phyloP scores from a whole-genome alignment of 2,888 invertebrate genomes.

The Agonopterix arenella region DNA sequence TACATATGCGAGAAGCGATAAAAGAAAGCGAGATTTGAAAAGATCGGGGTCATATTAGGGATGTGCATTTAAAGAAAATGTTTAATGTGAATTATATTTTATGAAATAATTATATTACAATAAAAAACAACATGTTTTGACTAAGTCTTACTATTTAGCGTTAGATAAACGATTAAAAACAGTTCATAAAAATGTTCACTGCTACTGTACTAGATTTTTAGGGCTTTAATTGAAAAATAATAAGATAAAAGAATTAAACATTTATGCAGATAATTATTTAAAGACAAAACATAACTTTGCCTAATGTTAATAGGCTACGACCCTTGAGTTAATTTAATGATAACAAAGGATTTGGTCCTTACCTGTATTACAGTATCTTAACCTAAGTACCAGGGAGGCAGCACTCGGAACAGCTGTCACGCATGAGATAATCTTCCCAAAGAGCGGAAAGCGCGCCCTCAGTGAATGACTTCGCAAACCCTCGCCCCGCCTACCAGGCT shows the following conservation, averaged over 20 bases:
- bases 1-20: conserved; percentile 64
- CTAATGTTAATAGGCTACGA: neutral
- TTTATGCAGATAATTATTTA: neutral
- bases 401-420: conserved; percentile 58
- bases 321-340: conserved; percentile 4
- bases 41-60: conserved; percentile 41
- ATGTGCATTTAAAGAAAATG: conserved; percentile 19
- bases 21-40: conserved; percentile 48
- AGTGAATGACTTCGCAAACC: conserved; percentile 34
- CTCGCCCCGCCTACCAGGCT: conserved; percentile 50
- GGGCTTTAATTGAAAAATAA: too few species aligned
- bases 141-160: too few species aligned
- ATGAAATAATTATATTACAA: too few species aligned
- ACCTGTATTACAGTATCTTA: conserved; percentile 17
- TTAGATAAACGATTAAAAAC: too few species aligned
- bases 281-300: neutral
- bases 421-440: conserved; percentile 61
- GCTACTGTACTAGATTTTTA: too few species aligned
- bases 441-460: conserved; percentile 44
- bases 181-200: too few species aligned
- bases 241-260: too few species aligned
- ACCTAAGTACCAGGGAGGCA: conserved; percentile 38
- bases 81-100: conserved; percentile 1
- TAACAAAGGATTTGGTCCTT: conserved; percentile 2
- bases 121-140: too few species aligned